phyloP scores from a whole-genome alignment of 2,797 vertebrate genomes.

The Spinus pinus region DNA sequence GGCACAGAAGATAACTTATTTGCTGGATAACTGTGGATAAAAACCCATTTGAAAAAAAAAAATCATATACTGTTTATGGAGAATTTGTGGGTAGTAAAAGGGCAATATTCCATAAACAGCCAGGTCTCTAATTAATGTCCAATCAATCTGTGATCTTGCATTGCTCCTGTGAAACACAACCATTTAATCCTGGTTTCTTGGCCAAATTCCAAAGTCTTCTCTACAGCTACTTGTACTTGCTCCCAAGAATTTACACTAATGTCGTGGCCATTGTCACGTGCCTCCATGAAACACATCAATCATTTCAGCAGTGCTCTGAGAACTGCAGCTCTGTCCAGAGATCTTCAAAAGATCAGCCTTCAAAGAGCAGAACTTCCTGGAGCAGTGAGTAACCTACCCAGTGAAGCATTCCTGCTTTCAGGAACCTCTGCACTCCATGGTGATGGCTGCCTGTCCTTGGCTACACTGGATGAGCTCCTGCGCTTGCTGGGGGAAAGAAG shows the following conservation, averaged over 20 bases:
- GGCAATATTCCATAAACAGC: constrained; percentile 6
- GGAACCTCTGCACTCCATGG: constrained; percentile 36
- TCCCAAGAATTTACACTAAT: constrained; percentile 10
- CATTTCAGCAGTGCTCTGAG: not conserved
- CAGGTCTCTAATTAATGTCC: constrained; percentile 7
- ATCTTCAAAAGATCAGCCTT: constrained; percentile 1
- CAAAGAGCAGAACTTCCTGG: constrained; percentile 1
- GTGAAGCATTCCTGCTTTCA: constrained; percentile 26
- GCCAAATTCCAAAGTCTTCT: not conserved
- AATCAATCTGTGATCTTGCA: not conserved
- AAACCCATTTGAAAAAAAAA: not conserved
- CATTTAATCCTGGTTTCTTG: not conserved
- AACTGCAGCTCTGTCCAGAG: not conserved
- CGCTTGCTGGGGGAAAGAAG: not conserved
- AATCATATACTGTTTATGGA: not conserved
- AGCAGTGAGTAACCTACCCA: constrained; percentile 56
- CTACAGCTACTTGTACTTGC: constrained; percentile 17
- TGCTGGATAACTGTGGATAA: not conserved
- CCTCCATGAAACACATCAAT: not conserved
- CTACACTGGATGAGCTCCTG: constrained; percentile 42
- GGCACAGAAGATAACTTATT: not conserved
- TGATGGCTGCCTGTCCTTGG: constrained; percentile 54
- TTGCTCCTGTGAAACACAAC: not conserved
- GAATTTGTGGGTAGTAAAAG: constrained; percentile 9
- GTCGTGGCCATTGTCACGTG: not conserved